A percentile compares a stretch with the other conserved stretches of the same genome.
These are phyloP conservation scores for Chiloscyllium punctatum DNA, from an alignment of 2,797 vertebrate species.

Conservation along the genomic window DNA sequence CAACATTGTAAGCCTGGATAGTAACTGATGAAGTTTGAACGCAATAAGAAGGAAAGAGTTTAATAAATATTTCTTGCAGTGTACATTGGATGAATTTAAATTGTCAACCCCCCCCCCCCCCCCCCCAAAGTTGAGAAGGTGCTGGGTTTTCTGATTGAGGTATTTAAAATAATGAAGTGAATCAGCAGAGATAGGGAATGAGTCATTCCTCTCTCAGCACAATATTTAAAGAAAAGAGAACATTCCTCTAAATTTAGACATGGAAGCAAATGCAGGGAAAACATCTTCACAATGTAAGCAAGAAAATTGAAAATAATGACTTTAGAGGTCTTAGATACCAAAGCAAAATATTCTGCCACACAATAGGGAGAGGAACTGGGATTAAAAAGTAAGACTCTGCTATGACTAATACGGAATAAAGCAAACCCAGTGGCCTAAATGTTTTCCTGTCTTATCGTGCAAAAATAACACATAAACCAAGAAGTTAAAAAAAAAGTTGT, in stretches of 20 bases:
- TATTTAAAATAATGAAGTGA: constrained; percentile 19
- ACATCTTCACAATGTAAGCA: neutral
- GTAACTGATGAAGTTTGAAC: neutral
- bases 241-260: neutral
- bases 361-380: neutral
- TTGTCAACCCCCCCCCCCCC: too few relatives aligned
- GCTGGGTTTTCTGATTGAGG: neutral
- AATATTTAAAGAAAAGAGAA: neutral
- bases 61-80: neutral
- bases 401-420: neutral
- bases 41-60: neutral
- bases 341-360: neutral
- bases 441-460: neutral
- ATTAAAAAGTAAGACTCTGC: neutral
- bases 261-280: neutral
- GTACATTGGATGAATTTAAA: neutral
- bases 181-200: neutral
- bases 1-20: neutral
- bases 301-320: neutral
- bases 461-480: neutral
- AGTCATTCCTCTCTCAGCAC: neutral
- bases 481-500: neutral
- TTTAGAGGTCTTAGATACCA: neutral
- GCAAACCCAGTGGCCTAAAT: neutral
- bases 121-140: neutral